Evolutionary conservation across 2,888 invertebrate species (phyloP), one percentile per base, ranked within the genome.

Genomic region (Drosophila koepferae): DNA sequence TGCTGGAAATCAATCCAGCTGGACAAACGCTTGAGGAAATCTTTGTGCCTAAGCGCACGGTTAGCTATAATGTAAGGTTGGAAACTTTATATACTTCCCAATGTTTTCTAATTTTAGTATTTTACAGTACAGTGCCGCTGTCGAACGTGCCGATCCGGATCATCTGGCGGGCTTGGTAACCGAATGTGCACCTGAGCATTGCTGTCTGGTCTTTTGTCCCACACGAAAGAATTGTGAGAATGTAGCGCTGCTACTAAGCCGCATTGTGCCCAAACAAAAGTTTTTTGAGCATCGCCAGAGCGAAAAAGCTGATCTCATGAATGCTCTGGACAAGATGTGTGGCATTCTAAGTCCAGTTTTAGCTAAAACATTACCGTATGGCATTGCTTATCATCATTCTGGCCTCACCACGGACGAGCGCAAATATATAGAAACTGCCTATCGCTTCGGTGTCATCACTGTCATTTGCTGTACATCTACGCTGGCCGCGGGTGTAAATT

Each of bases 401-500:
- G 97, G 99, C 0, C 94, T 99, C 51, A 98, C 97, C 4, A 94
- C 94, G 9, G 98, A 98, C 89, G 99, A 99, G 94, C 94, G 99
- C 38, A 94, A 94, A 76, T 94, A 97, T 60, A 94, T 99, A 18
- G 99, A 99, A 92, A 97, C 96, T 64, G 96, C 95, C 2, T 98
- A 97, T 92, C 95, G 96, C 75, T 94, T 95, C n/a, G 97, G 98
- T 0, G 95, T 95, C n/a, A 93, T 99, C 41, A 97, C 96, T 72
- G 96, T 98, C 38, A 95, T 99, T 76, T 97, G 98, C 91, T 99
- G 98, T 91, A 99, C 99, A 0, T 98, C 99, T 1, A 99, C 99
- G 0, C 94, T 99, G 77, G 99, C 99, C n/a, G 99, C 99, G 28
- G 99, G 99, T 4, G 98, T 99, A 36, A 99, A 99, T 94, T 94